These are phyloP conservation scores for Barnardius zonarius DNA, from an alignment of 2,113 vertebrate species.

Conservation along the genomic window DNA sequence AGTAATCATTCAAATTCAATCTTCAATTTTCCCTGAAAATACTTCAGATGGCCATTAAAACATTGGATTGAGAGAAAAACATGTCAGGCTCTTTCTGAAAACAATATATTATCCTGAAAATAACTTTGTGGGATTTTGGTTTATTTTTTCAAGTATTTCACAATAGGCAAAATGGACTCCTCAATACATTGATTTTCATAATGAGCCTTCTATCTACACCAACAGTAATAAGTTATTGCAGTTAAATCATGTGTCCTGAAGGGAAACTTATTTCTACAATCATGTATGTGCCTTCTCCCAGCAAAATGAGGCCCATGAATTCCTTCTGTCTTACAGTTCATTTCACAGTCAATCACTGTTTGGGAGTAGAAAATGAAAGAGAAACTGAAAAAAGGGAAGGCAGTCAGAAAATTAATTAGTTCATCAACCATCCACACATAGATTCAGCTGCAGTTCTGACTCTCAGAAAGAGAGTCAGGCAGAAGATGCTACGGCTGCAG, in stretches of 20 bases:
- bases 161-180: background rate
- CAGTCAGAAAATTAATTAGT: background rate
- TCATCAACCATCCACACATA: background rate
- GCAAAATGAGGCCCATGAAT: background rate
- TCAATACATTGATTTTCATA: background rate
- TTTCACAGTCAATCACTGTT: conserved; percentile 21
- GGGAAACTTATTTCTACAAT: background rate
- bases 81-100: background rate
- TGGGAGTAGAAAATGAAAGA: background rate
- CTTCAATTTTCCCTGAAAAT: background rate
- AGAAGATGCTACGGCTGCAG: background rate
- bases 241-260: background rate
- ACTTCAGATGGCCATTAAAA: background rate
- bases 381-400: background rate
- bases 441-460: background rate
- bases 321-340: background rate
- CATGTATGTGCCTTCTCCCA: background rate
- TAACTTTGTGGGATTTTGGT: background rate
- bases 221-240: background rate
- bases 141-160: background rate
- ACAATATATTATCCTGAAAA: background rate
- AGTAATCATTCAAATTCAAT: background rate
- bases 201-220: background rate
- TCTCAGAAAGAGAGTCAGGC: background rate
- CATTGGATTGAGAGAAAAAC: background rate